Evolutionary conservation across 2,113 vertebrate species (phyloP), one percentile per base, ranked within the genome.

Genomic region (Pseudonaja textilis): DNA sequence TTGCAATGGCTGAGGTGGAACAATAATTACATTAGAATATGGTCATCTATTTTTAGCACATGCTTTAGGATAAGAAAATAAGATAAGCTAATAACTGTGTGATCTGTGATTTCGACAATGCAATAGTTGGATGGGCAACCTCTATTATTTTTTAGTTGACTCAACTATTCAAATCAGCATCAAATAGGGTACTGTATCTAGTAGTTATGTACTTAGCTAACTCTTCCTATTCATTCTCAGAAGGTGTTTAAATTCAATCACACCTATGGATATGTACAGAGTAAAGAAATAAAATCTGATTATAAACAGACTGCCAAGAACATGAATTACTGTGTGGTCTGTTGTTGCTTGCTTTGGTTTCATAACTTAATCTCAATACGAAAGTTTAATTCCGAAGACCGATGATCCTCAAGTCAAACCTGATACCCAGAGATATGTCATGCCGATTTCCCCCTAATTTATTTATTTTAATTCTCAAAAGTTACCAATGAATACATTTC

Each of bases 61-160:
- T 16, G 26, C 57, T 93, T 85, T 23, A 89, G 42, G 54, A 45
- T 56, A 74, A 52, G 88, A 61, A 57, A 93, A 55, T 45, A 22
- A 56, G 61, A 42, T 23, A n/a, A 90, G 74, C 74, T 56, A 90
- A 56, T 25, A 34, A 87, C n/a, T 86, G 45, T 14, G n/a, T 87
- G 92, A 57, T 90, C 56, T 93, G 92, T 93, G 92, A 81, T 93
- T 85, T 90, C n/a, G 45, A 56, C 47, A 87, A 61, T 93, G 55
- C 55, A 86, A n/a, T 61, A 59, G 39, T 86, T 55, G 55, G 55
- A 56, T 50, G 88, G 29, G 20, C 85, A 74, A 29, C 52, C 52
- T 89, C 54, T 92, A 26, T 92, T 92, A 89, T 59, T 90, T 47
- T 87, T 81, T 90, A 4, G 12, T 90, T 93, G 92, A 85, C 81